Evolutionary conservation across 2,797 vertebrate species (phyloP), one percentile per base, ranked within the genome.

Genomic region (Aplochiton taeniatus): DNA sequence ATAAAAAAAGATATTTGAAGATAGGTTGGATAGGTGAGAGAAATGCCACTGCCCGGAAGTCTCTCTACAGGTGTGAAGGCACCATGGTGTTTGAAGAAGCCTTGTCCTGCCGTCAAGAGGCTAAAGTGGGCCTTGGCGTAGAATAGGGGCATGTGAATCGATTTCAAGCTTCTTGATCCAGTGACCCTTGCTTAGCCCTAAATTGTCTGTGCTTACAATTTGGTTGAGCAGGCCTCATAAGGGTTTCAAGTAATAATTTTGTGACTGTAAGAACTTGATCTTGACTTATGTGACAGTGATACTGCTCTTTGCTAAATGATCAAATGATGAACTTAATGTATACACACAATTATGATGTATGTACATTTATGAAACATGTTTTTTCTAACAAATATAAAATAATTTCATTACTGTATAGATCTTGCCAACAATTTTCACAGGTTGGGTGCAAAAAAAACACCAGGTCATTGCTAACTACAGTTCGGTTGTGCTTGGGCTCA

Each of bases 151-250:
- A 49, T 61, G 49, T 42, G 66, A 74, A 87, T 88, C 81, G 85
- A 89, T 91, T 91, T 89, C 81, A 87, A 74, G 83, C 80, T 85
- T 90, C 89, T 91, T 90, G 90, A 92, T 89, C 86, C 74, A 14
- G 0, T 81, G 87, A 90, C 86, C 86, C 84, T 56, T 31, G 31
- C 31, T 31, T 31, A 31, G 31, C 31, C 31, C 31, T 31, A 31
- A 31, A 31, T 31, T 31, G 31, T 31, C 31, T 31, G 31, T 31
- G 31, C 31, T 31, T 31, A 31, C 31, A 31, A 6, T 31, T 31
- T 31, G 31, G 31, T 6, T 31, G 51, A 53, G 51, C 51, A 19
- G 51, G 17, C 13, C 9, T 31, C 42, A 42, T 47, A 13, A 31
- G 42, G 50, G 19, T 5, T 8, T 14, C 12, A 48, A 0, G 45